These are phyloP conservation scores for Lithophane ornitopus DNA, from an alignment of 2,888 invertebrate genomes.

Conservation along the genomic window DNA sequence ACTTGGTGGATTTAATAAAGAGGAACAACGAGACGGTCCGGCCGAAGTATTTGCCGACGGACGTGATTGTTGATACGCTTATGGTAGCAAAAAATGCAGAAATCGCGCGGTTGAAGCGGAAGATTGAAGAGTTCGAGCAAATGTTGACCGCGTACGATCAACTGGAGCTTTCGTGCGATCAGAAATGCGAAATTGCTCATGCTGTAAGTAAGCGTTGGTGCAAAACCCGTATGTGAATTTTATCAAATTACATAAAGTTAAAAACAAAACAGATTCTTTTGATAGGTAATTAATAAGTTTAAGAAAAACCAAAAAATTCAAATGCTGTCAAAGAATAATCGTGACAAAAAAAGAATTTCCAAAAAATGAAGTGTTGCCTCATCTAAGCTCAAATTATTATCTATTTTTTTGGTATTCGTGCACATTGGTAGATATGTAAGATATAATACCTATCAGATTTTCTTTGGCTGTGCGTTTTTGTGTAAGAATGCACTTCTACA, in stretches of 20 bases:
- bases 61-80: conserved; percentile 85
- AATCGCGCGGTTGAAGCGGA: conserved; percentile 85
- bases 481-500: neutral
- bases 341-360: too few species aligned
- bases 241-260: neutral
- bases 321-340: neutral
- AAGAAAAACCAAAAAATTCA: neutral
- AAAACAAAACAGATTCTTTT: neutral
- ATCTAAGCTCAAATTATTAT: neutral
- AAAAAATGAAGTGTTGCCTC: too few species aligned
- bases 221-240: neutral
- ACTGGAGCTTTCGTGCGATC: conserved; percentile 84
- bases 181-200: conserved; percentile 85
- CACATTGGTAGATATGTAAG: neutral
- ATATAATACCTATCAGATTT: neutral
- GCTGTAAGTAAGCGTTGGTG: conserved; percentile 76
- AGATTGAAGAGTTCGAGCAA: conserved; percentile 87
- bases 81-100: conserved; percentile 88
- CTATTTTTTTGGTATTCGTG: neutral
- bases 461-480: neutral
- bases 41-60: conserved; percentile 84
- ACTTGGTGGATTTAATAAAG: conserved; percentile 90
- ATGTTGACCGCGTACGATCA: conserved; percentile 84
- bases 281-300: neutral
- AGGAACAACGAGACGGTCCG: conserved; percentile 83